Evolutionary conservation across 2,797 vertebrate genomes (phyloP).

Genomic region (Epinephelus malabaricus): DNA sequence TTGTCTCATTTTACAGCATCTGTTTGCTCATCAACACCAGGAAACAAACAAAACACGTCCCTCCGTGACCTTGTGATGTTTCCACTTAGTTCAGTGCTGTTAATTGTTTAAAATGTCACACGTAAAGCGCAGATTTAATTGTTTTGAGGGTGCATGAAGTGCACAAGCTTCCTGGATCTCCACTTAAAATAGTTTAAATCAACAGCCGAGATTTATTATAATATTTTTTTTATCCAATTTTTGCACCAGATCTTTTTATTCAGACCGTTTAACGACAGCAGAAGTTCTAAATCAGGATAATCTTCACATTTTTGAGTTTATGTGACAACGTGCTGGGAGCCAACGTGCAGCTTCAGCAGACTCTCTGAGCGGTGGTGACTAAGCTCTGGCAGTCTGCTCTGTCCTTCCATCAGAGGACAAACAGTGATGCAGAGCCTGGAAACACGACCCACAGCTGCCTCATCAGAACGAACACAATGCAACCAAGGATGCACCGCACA

Average conservation of each 20-base stretch:
- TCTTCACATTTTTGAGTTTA: no score
- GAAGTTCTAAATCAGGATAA: background rate
- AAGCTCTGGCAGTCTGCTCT: background rate
- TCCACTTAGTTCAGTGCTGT: background rate
- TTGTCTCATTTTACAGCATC: background rate
- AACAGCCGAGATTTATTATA: no score
- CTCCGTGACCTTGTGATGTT: background rate
- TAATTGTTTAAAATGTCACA: background rate
- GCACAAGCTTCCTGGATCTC: background rate
- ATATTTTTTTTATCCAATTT: background rate
- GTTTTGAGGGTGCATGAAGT: background rate
- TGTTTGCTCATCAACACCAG: background rate
- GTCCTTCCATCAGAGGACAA: conserved; percentile 47
- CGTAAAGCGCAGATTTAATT: no score
- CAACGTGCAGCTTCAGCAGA: conserved; percentile 9
- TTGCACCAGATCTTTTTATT: background rate
- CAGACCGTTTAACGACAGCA: background rate
- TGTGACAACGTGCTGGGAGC: background rate
- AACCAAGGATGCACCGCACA: background rate
- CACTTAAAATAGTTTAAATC: no score
- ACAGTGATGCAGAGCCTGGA: conserved; percentile 6
- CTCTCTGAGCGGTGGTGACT: background rate
- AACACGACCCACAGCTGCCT: conserved; percentile 28
- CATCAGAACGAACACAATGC: conserved; percentile 6
- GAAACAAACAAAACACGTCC: no score